A percentile compares a stretch with the other conserved stretches of the same genome.
Evolutionary conservation across 2,113 vertebrate genomes (phyloP).

Genomic region (Brachionichthys hirsutus): DNA sequence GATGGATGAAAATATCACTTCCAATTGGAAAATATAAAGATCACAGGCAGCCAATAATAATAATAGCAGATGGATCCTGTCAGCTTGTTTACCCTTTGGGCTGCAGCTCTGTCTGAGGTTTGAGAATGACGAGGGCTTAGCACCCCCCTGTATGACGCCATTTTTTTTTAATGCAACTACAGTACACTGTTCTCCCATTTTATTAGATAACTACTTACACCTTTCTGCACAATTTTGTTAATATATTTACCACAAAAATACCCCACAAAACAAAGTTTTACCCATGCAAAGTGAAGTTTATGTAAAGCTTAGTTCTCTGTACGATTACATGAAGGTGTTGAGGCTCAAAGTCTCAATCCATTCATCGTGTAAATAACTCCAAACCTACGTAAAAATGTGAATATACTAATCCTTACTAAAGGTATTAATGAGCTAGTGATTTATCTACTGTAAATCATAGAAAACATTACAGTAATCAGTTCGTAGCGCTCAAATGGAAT

Average conservation of each 20-base stretch:
- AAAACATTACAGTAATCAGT: too few relatives aligned
- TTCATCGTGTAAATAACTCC: too few relatives aligned
- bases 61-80: slow-evolving; percentile 49
- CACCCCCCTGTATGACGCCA: slow-evolving; percentile 52
- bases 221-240: background rate
- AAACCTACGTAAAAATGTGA: too few relatives aligned
- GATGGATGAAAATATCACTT: slow-evolving; percentile 10
- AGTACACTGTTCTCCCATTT: background rate
- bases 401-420: too few relatives aligned
- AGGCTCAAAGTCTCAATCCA: too few relatives aligned
- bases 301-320: background rate
- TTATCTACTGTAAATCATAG: too few relatives aligned
- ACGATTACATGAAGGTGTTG: background rate
- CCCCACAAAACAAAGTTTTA: slow-evolving; percentile 3
- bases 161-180: background rate
- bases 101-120: slow-evolving; percentile 47
- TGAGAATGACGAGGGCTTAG: slow-evolving; percentile 61
- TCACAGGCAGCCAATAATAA: background rate
- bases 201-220: slow-evolving; percentile 10
- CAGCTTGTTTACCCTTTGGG: slow-evolving; percentile 47
- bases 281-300: background rate
- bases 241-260: slow-evolving; percentile 4
- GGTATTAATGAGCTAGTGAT: too few relatives aligned
- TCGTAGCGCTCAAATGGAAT: too few relatives aligned
- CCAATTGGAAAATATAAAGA: slow-evolving; percentile 31